Base-by-base conservation (phyloP, 2,797 vertebrate genomes). In the Sebastolobus alascanus region DNA sequence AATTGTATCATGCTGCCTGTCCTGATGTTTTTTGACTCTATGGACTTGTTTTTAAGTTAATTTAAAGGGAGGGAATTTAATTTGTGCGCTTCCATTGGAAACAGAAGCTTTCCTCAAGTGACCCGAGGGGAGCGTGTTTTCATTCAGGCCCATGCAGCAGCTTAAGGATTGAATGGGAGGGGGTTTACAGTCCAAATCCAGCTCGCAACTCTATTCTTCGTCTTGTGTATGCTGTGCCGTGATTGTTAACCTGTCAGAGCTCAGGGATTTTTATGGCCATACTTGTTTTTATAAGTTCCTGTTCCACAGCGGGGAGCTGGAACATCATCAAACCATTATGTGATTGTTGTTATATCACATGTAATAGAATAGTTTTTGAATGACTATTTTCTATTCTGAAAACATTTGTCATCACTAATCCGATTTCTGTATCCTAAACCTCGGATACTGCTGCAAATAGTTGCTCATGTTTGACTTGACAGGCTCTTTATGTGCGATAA, bases 201-300 rank as follows among this genome's bases (percentile, higher is more conserved):
- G 73, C 40, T 70, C 27, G 68, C 14, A 10, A 29, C 56, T 75
- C 43, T 73, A 11, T 78, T 85, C 60, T 74, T 83, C 10, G 29
- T 22, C 58, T 59, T 65, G 43, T 82, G 66, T 78, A 54, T 75
- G 60, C 78, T 56, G 25, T 76, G 65, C 33, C 14, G 27, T 40
- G 68, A 60, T 77, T 67, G 37, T 74, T 77, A 79, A 85, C 70
- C 61, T 79, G 82, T 80, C 80, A 58, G 18, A 69, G 46, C 12
- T 3, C 8, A 29, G 52, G 20, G 40, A 38, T 77, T 79, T 86
- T 70, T 63, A 75, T 70, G 11, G 56, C 16, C 40, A 46, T 35
- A 35, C 60, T 31, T 83, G 74, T 73, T 85, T 85, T 85, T 37
- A 71, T 60, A 75, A 70, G 70, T 76, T 84, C 64, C 65, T 79